Conservation (phyloP, 2,888 invertebrate species). For the Apoda limacodes region DNA sequence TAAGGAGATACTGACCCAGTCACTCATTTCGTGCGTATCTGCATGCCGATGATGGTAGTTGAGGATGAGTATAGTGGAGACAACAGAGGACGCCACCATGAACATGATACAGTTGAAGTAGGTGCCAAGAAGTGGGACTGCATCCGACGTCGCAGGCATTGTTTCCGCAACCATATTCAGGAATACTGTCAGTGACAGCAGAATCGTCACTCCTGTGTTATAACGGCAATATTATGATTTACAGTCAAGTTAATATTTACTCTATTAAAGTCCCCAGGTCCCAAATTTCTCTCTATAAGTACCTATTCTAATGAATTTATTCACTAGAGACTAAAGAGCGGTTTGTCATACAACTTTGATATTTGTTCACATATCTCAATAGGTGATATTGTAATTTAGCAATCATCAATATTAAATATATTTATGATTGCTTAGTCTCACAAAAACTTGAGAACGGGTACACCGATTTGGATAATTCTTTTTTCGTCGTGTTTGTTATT, state of each 20-base stretch:
- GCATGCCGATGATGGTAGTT: constrained; percentile 98
- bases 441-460: no score
- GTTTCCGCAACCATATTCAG: constrained; percentile 98
- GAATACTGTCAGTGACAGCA: constrained; percentile 97
- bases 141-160: constrained; percentile 97
- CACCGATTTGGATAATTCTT: no score
- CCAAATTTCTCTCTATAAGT: no score
- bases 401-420: no score
- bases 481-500: no score
- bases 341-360: no score
- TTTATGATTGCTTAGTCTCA: no score
- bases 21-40: constrained; percentile 97
- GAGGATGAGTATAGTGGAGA: constrained; percentile 96
- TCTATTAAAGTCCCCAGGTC: no score
- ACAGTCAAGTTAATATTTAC: not conserved
- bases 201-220: constrained; percentile 90
- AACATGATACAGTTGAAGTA: constrained; percentile 99
- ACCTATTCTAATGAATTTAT: no score
- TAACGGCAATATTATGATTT: constrained; percentile 17
- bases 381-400: no score
- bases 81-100: constrained; percentile 98
- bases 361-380: no score
- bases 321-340: no score
- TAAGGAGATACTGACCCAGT: constrained; percentile 83
- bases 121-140: constrained; percentile 90